Conservation (phyloP, 2,113 vertebrate species). For the Melanotaenia duboulayi region DNA sequence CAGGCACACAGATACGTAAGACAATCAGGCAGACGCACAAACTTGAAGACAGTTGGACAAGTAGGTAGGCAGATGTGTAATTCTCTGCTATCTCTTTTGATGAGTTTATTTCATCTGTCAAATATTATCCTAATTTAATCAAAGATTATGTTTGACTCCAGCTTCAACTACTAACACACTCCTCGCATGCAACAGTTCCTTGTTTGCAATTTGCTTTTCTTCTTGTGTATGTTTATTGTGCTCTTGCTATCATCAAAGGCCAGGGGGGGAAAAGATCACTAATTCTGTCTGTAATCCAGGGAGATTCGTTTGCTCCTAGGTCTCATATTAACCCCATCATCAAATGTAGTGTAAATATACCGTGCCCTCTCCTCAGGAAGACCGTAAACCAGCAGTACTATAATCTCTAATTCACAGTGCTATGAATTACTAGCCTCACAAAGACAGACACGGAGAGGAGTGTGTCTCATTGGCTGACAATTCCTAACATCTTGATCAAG, state of each 20-base stretch:
- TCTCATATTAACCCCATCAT: conserved; percentile 75
- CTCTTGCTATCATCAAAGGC: conserved; percentile 76
- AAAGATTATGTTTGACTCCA: conserved; percentile 54
- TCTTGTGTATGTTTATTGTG: conserved; percentile 30
- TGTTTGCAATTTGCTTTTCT: conserved; percentile 55
- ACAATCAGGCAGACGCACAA: conserved; percentile 5
- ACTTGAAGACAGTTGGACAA: not conserved
- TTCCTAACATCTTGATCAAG: conserved; percentile 47
- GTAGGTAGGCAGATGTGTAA: conserved; percentile 32
- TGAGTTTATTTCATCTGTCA: conserved; percentile 56
- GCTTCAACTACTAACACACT: conserved; percentile 54
- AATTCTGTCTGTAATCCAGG: conserved; percentile 76
- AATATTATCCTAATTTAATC: conserved; percentile 53
- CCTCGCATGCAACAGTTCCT: conserved; percentile 69
- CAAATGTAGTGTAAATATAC: conserved; percentile 67
- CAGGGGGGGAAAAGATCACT: conserved; percentile 72
- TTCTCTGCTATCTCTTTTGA: conserved; percentile 31
- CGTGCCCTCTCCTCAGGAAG: conserved; percentile 58
- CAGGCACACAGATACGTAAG: conserved; percentile 5
- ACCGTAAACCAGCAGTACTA: conserved; percentile 62
- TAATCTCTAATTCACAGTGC: conserved; percentile 70
- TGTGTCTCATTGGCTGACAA: conserved; percentile 47
- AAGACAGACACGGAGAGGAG: conserved; percentile 35
- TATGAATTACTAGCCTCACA: conserved; percentile 69
- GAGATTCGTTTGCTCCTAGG: conserved; percentile 58